Base-by-base conservation (phyloP, 2,797 vertebrate genomes). In the Varecia variegata region DNA sequence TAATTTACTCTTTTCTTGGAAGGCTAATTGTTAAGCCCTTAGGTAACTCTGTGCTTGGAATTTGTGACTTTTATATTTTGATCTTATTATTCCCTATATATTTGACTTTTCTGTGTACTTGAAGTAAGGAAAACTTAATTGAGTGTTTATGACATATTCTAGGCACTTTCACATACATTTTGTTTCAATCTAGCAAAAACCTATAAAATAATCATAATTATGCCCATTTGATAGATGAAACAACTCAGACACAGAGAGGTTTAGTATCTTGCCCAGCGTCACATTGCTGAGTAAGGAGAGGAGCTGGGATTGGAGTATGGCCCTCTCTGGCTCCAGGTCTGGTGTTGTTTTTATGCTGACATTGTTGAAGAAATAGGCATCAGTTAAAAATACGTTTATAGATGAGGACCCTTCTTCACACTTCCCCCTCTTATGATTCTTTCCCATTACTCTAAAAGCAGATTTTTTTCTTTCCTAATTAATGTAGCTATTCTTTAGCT, bases 41-140 rank as follows among this genome's bases (percentile, higher is more conserved):
- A 52, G 3, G 15, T 62, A 90, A 43, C 50, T 68, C 40, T 95
- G 21, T 87, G 32, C 77, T 88, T 93, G 10, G 68, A 89, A 79
- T 81, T 81, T 76, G 50, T 90, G 35, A 67, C 73, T 70, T 82
- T 89, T 40, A n/a, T 45, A 71, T 52, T 91, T 96, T 93, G 23
- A 71, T 74, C n/a, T 80, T 95, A 68, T n/a, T 86, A 86, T 76
- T 83, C 20, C 21, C n/a, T 87, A 10, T 2, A 9, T 32, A 52
- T 90, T 76, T 88, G 56, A 74, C 35, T 32, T 92, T 83, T 84
- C 32, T 15, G 20, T 45, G 17, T 40, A 77, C 12, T 70, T 79
- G 21, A 81, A 38, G 60, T 27, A 88, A 77, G 43, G n/a, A 13
- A 43, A 77, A 85, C 21, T 67, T 87, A 80, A 45, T 25, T 93